These are phyloP conservation scores for Phortica magna DNA, from an alignment of 2,888 invertebrate species.

Conservation along the genomic window DNA sequence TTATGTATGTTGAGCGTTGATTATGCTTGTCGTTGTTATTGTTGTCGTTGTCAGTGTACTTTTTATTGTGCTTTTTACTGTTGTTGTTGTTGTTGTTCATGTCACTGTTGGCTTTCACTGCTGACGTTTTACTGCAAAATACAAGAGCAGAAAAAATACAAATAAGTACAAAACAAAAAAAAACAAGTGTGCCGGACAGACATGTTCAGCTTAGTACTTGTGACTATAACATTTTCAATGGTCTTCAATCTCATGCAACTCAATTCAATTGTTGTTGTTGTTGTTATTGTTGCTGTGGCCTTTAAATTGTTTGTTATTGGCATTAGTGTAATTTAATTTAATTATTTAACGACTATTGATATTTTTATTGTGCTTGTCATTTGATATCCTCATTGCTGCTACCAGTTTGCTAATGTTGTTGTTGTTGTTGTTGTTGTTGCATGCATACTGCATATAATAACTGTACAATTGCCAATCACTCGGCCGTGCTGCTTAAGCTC, in stretches of 20 bases:
- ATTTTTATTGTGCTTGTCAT: neutral
- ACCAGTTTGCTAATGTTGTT: neutral
- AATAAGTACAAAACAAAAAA: conserved; percentile 16
- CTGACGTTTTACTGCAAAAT: conserved; percentile 27
- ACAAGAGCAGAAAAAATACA: neutral
- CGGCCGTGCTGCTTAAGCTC: neutral
- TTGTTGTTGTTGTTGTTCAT: conserved; percentile 26
- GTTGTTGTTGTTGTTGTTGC: neutral
- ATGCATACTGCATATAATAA: neutral
- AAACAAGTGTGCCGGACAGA: neutral
- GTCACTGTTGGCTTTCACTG: conserved; percentile 22
- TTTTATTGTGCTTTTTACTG: conserved; percentile 5
- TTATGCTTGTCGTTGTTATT: conserved; percentile 22
- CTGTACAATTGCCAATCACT: neutral
- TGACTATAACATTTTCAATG: neutral
- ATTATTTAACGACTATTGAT: conserved; percentile 22
- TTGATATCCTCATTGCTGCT: neutral
- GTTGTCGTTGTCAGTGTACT: neutral
- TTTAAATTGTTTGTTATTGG: conserved; percentile 22
- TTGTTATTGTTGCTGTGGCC: neutral
- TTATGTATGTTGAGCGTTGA: conserved; percentile 32
- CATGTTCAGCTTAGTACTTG: neutral
- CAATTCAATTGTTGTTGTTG: neutral
- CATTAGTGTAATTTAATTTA: conserved; percentile 26
- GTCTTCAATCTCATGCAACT: neutral